Evolutionary conservation across 2,113 vertebrate species (phyloP).

Genomic region (Steatornis caripensis): DNA sequence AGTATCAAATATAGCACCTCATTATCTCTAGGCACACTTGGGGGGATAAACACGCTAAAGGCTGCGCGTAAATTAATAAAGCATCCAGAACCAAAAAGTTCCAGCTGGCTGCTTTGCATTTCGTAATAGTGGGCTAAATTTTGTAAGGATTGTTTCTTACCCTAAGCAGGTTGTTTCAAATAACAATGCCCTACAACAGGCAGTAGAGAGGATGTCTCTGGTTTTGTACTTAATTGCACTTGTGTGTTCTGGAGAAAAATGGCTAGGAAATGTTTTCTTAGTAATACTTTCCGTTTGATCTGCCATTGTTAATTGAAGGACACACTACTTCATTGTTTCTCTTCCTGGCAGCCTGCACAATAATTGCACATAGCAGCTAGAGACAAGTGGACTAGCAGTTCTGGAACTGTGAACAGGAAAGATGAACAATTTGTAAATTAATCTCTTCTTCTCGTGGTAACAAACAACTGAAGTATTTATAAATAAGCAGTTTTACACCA

Average conservation of each 20-base stretch:
- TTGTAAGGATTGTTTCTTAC: background rate
- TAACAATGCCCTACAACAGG: background rate
- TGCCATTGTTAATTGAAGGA: background rate
- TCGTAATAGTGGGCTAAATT: background rate
- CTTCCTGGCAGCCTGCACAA: background rate
- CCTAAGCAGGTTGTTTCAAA: background rate
- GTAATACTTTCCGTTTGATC: background rate
- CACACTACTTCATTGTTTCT: background rate
- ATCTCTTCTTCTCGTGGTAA: background rate
- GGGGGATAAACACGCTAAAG: background rate
- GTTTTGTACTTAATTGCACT: background rate
- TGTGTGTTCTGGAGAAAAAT: background rate
- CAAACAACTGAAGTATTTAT: background rate
- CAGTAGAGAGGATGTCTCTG: background rate
- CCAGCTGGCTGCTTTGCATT: background rate
- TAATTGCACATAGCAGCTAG: conserved; percentile 7
- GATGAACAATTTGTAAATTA: conserved; percentile 7
- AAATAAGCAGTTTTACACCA: background rate
- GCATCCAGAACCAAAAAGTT: background rate
- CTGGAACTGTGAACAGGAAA: background rate
- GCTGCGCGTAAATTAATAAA: background rate
- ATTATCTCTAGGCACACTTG: background rate
- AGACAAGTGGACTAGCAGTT: background rate
- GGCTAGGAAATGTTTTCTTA: background rate
- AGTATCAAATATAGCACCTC: background rate